Conservation (phyloP, 2,888 invertebrate genomes). For the Leptinotarsa tumamoca region DNA sequence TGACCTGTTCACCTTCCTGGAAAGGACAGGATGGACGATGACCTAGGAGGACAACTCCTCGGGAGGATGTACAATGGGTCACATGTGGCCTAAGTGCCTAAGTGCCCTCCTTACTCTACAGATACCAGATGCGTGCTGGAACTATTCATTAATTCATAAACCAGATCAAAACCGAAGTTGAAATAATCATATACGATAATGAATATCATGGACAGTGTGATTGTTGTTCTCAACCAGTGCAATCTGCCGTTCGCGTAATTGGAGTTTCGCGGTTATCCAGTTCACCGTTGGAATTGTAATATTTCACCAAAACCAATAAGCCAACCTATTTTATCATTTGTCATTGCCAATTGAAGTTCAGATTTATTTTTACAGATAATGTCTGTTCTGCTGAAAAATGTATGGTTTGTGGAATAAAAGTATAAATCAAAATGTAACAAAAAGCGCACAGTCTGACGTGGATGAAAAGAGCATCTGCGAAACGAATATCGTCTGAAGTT, state of each 20-base stretch:
- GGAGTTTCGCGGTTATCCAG: background rate
- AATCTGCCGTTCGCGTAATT: background rate
- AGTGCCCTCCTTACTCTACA: no score
- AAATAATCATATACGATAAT: no score
- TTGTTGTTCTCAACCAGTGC: background rate
- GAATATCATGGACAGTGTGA: no score
- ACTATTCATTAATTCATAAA: no score
- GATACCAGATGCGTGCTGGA: no score
- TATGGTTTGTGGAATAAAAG: slow-evolving; percentile 15
- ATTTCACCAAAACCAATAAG: slow-evolving; percentile 20
- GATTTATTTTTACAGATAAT: slow-evolving; percentile 15
- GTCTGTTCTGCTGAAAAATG: slow-evolving; percentile 12
- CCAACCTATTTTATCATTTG: slow-evolving; percentile 18
- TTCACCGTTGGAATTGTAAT: background rate
- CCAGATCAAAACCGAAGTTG: no score
- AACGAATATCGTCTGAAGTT: slow-evolving; percentile 12
- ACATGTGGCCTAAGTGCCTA: no score
- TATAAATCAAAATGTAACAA: slow-evolving; percentile 21
- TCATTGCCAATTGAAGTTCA: slow-evolving; percentile 16
- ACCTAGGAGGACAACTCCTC: no score
- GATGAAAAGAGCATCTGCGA: slow-evolving; percentile 10
- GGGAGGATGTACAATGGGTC: no score
- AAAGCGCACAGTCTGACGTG: slow-evolving; percentile 5
- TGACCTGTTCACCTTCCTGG: no score
- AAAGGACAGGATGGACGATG: no score